A percentile compares a stretch with the other conserved stretches of the same genome.
These are phyloP conservation scores for Chromobotia macracanthus DNA, from an alignment of 2,797 vertebrate species.

Conservation along the genomic window DNA sequence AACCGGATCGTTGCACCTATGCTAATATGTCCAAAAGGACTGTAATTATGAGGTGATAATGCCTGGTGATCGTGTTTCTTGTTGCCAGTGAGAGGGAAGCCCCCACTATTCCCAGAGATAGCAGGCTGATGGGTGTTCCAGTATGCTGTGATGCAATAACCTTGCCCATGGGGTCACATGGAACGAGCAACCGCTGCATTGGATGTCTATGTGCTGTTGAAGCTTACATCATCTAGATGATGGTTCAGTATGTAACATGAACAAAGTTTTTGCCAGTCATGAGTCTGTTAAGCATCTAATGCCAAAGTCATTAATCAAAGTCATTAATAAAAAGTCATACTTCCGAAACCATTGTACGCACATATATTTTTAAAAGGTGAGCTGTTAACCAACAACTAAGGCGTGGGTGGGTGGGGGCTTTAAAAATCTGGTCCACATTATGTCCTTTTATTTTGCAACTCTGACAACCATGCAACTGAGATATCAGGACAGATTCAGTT, in stretches of 20 bases:
- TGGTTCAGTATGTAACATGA: constrained; percentile 26
- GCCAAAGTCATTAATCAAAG: constrained; percentile 14
- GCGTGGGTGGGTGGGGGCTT: no score
- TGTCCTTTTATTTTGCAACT: background rate
- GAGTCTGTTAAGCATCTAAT: constrained; percentile 22
- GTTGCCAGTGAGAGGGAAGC: constrained; percentile 60
- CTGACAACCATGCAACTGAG: background rate
- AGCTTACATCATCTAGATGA: constrained; percentile 14
- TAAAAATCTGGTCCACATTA: background rate
- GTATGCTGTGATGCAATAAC: constrained; percentile 54
- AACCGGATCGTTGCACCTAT: constrained; percentile 72
- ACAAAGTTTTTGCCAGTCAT: constrained; percentile 18
- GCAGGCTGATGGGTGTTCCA: constrained; percentile 47
- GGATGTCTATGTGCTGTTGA: constrained; percentile 24
- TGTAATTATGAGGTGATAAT: constrained; percentile 80
- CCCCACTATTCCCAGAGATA: constrained; percentile 50
- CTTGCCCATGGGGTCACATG: constrained; percentile 30
- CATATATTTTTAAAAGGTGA: background rate
- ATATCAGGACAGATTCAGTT: constrained; percentile 10
- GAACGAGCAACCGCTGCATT: constrained; percentile 19
- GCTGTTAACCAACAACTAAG: background rate
- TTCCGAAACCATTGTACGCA: constrained; percentile 11
- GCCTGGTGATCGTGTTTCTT: constrained; percentile 72
- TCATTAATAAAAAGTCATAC: no score
- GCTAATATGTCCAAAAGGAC: constrained; percentile 79